Percentiles rank a stretch among this genome's conserved stretches.
These are phyloP conservation scores for Zoroaster sp. DNA, from an alignment of 53 echinoderm and acorn worm genomes.

Conservation along the genomic window DNA sequence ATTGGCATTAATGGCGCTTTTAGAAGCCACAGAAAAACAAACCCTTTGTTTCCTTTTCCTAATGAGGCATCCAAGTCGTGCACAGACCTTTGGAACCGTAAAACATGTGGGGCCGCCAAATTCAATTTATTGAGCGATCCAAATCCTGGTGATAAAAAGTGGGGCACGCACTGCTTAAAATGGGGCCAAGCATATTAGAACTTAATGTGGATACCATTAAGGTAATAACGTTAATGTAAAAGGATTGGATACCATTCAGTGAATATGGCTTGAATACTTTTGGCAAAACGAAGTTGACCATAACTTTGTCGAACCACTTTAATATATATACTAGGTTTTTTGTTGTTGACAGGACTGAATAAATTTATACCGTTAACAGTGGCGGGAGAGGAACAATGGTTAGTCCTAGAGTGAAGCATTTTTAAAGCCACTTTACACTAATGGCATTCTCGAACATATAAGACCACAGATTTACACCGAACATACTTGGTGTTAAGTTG, in stretches of 20 bases:
- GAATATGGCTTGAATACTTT: not conserved
- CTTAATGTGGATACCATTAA: constrained; percentile 47
- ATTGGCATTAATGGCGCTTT: constrained; percentile 9
- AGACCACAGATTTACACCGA: too few species aligned
- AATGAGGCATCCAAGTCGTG: not conserved
- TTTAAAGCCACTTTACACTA: too few species aligned
- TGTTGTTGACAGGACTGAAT: too few species aligned
- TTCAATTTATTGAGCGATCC: constrained; percentile 42
- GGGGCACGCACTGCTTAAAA: not conserved
- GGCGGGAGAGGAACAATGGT: too few species aligned
- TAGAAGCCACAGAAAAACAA: not conserved
- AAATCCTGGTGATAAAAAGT: constrained; percentile 38
- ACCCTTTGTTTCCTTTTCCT: constrained; percentile 1
- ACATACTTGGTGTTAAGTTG: too few species aligned
- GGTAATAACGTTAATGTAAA: constrained; percentile 24
- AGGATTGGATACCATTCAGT: not conserved
- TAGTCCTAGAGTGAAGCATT: too few species aligned
- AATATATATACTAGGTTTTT: too few species aligned
- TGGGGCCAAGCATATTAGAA: constrained; percentile 42
- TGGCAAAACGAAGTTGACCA: not conserved
- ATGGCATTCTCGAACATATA: too few species aligned
- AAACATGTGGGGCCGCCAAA: constrained; percentile 36
- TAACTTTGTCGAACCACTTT: not conserved
- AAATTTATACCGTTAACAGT: too few species aligned
- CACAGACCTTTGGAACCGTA: constrained; percentile 35